These are phyloP conservation scores for Hymenopus coronatus DNA, from an alignment of 2,888 invertebrate species.

Conservation along the genomic window DNA sequence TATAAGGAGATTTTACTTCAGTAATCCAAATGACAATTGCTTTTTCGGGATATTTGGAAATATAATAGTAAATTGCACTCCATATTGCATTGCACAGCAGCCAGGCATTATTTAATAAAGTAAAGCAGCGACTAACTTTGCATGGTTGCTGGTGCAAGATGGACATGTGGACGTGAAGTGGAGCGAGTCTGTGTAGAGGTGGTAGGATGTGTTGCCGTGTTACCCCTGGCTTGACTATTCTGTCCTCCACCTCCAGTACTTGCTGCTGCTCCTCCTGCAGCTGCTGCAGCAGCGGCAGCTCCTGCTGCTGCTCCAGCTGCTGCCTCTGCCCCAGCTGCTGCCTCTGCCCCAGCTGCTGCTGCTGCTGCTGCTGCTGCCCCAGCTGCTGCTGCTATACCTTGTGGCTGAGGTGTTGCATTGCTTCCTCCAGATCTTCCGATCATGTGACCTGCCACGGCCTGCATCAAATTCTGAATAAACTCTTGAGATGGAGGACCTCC, in stretches of 20 bases:
- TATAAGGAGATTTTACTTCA: no score
- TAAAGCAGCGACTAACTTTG: conserved; percentile 42
- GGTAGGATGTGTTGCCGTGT: conserved; percentile 67
- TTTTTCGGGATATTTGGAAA: no score
- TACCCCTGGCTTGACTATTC: conserved; percentile 56
- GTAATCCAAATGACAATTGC: no score
- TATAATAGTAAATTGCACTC: neutral
- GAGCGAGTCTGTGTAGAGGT: conserved; percentile 69
- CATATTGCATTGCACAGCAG: neutral
- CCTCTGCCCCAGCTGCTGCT: conserved; percentile 34
- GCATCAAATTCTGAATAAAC: conserved; percentile 56
- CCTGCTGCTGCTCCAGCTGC: conserved; percentile 34
- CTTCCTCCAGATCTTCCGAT: conserved; percentile 20
- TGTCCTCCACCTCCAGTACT: conserved; percentile 39
- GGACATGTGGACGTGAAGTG: conserved; percentile 66
- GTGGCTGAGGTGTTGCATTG: conserved; percentile 10
- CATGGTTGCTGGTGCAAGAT: conserved; percentile 50
- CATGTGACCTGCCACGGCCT: conserved; percentile 52
- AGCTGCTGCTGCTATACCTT: conserved; percentile 31
- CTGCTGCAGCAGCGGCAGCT: neutral
- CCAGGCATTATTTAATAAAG: neutral
- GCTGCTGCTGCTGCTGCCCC: conserved; percentile 27
- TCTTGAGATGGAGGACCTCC: conserved; percentile 50
- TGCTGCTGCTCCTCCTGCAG: neutral
- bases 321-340: conserved; percentile 23